Percentiles rank a stretch among this genome's conserved stretches.
Evolutionary conservation across 2,888 invertebrate species (phyloP).

Genomic region (Eupithecia inturbata): DNA sequence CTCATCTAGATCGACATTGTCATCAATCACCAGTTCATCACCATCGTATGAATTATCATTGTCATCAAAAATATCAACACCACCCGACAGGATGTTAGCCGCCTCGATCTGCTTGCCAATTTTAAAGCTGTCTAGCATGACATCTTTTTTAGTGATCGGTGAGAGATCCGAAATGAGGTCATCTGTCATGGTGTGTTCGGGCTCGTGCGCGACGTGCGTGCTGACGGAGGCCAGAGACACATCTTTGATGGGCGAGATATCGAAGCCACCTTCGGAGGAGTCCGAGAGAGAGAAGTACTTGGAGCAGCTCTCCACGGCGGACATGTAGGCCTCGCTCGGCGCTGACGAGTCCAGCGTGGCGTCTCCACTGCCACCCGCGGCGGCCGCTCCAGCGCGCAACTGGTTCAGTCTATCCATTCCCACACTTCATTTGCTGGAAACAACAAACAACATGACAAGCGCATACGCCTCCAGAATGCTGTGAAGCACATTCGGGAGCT

Average conservation of each 20-base stretch:
- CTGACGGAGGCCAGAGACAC: conserved; percentile 56
- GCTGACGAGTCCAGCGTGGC: conserved; percentile 72
- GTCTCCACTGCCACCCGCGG: conserved; percentile 61
- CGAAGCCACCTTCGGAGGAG: conserved; percentile 58
- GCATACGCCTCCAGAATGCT: conserved; percentile 43
- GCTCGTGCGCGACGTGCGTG: conserved; percentile 49
- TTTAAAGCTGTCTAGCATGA: conserved; percentile 66
- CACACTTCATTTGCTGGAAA: conserved; percentile 78
- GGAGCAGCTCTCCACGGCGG: conserved; percentile 75
- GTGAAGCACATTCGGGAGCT: conserved; percentile 51
- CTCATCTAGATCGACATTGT: conserved; percentile 70
- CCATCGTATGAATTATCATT: conserved; percentile 82
- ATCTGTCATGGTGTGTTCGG: conserved; percentile 60
- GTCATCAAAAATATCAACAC: conserved; percentile 80
- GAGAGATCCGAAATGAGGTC: conserved; percentile 68
- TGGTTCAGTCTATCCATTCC: conserved; percentile 80
- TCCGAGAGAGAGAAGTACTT: conserved; percentile 79
- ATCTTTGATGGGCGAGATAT: conserved; percentile 69
- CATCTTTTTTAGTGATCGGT: conserved; percentile 71
- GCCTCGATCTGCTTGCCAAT: conserved; percentile 79
- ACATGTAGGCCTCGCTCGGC: conserved; percentile 73
- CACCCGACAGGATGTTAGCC: conserved; percentile 78
- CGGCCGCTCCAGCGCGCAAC: conserved; percentile 60
- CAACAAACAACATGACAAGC: conserved; percentile 45
- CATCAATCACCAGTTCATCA: conserved; percentile 79